phyloP scores from a whole-genome alignment of 2,888 invertebrate species.

The Drosophila koepferae region DNA sequence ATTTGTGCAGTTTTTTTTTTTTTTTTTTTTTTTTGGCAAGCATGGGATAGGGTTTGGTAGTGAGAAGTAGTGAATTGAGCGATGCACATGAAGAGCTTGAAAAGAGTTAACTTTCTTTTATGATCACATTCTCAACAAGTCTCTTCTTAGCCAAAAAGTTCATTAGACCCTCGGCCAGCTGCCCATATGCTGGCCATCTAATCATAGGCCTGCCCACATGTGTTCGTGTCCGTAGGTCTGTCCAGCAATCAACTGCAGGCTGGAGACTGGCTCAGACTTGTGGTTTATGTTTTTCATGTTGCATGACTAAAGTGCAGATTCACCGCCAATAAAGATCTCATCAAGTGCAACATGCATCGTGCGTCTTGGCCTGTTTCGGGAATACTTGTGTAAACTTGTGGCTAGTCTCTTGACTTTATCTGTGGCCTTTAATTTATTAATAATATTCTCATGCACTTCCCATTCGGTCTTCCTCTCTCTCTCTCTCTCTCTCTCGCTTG shows the following conservation, averaged over 20 bases:
- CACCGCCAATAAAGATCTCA: conserved; percentile 77
- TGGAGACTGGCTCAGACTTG: conserved; percentile 31
- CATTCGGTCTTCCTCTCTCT: conserved; percentile 39
- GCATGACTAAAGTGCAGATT: conserved; percentile 41
- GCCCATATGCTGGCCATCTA: conserved; percentile 48
- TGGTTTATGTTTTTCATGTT: conserved; percentile 61
- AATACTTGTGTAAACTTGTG: conserved; percentile 68
- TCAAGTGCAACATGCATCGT: conserved; percentile 76
- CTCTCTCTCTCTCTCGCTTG: neutral
- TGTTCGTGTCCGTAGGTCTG: conserved; percentile 21
- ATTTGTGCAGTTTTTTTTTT: conserved; percentile 37
- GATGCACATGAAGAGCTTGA: neutral
- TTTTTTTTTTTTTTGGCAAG: conserved; percentile 31
- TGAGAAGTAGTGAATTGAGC: neutral
- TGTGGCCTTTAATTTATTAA: conserved; percentile 81
- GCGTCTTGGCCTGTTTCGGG: conserved; percentile 40
- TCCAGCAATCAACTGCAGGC: conserved; percentile 41
- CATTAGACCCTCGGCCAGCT: conserved; percentile 40
- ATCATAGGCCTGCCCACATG: conserved; percentile 50
- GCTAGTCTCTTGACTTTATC: conserved; percentile 72
- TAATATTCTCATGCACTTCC: conserved; percentile 75
- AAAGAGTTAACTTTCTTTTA: neutral
- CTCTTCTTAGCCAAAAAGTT: conserved; percentile 3
- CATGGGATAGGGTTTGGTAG: neutral
- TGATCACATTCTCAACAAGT: conserved; percentile 13